These are phyloP conservation scores for Damaliscus lunatus DNA, from an alignment of 2,113 vertebrate species.

Conservation along the genomic window DNA sequence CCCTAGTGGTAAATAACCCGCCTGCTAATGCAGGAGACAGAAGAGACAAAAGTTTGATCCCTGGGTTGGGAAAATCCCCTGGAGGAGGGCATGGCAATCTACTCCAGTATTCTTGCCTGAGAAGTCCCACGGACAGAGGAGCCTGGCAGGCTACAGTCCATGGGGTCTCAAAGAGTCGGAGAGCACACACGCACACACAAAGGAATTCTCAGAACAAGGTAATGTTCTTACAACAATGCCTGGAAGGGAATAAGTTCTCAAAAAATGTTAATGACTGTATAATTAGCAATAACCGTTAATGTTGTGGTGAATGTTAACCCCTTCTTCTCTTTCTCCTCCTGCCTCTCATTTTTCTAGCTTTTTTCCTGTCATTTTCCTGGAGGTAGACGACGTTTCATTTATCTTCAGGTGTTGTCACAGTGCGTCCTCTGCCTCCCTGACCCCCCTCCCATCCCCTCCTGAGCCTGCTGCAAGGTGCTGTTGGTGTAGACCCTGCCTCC, in stretches of 20 bases:
- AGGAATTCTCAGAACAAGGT: background rate
- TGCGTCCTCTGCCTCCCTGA: background rate
- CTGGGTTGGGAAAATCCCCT: background rate
- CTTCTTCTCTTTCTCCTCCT: background rate
- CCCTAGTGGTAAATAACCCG: background rate
- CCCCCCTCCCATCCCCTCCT: background rate
- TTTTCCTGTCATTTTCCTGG: background rate
- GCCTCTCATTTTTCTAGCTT: background rate
- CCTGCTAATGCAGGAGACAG: background rate
- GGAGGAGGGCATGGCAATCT: background rate
- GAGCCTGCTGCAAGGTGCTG: background rate
- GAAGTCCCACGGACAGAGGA: background rate
- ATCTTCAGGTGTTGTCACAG: background rate
- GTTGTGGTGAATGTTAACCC: background rate
- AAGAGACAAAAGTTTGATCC: background rate
- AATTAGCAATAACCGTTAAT: background rate
- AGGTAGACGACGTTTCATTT: background rate
- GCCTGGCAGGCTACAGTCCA: background rate
- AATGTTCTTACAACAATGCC: background rate
- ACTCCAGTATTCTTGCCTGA: background rate
- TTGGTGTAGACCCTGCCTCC: background rate
- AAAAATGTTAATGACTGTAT: background rate
- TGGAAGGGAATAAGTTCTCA: background rate
- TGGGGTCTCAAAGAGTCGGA: background rate
- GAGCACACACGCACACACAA: background rate